Conservation (phyloP, 2,888 invertebrate species). For the Pammene fasciana region DNA sequence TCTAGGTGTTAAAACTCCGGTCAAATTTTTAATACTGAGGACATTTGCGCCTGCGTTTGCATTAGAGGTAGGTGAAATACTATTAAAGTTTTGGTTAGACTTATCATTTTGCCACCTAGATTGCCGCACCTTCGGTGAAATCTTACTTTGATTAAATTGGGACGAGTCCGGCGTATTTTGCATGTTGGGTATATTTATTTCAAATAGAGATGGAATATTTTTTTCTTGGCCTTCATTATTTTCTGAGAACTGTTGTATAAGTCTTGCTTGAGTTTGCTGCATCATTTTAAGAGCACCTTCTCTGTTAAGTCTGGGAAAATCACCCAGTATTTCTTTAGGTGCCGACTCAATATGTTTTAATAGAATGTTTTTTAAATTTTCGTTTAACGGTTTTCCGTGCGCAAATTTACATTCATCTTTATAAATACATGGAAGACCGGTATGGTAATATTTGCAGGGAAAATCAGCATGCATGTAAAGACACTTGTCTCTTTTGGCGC, state of each 20-base stretch:
- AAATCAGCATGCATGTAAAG: constrained; percentile 98
- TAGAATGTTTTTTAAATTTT: constrained; percentile 86
- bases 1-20: constrained; percentile 80
- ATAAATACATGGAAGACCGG: constrained; percentile 92
- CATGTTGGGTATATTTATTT: constrained; percentile 75
- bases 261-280: constrained; percentile 72
- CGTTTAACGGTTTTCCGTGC: constrained; percentile 93
- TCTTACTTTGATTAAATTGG: constrained; percentile 66
- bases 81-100: constrained; percentile 63
- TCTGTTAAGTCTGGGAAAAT: constrained; percentile 91
- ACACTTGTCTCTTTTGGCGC: constrained; percentile 97
- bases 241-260: constrained; percentile 74
- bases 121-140: constrained; percentile 76
- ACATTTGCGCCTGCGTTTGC: constrained; percentile 62
- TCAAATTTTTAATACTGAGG: constrained; percentile 83
- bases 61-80: constrained; percentile 62
- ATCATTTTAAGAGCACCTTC: constrained; percentile 87
- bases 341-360: constrained; percentile 93
- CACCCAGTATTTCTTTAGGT: constrained; percentile 95
- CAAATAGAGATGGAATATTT: constrained; percentile 76
- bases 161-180: constrained; percentile 59
- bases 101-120: constrained; percentile 80
- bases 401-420: constrained; percentile 97
- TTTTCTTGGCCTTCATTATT: constrained; percentile 64
- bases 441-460: constrained; percentile 98